phyloP scores from a whole-genome alignment of 2,113 vertebrate genomes.

The Pseudopipra pipra region DNA sequence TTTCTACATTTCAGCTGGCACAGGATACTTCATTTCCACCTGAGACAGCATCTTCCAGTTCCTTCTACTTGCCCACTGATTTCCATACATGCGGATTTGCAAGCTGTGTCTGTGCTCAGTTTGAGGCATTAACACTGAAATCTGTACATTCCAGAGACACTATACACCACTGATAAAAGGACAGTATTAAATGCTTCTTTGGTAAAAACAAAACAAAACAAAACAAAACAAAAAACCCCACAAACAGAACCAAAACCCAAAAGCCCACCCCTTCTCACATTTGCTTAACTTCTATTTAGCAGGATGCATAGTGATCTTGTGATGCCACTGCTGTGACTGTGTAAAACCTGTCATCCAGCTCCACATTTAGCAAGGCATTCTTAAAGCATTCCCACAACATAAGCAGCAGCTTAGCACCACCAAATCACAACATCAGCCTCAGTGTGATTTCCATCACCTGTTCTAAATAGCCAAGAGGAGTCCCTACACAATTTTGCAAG shows the following conservation, averaged over 20 bases:
- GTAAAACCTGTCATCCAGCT: background rate
- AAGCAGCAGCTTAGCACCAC: background rate
- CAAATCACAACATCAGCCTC: background rate
- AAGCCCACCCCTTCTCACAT: background rate
- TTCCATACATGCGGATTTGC: background rate
- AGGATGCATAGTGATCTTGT: background rate
- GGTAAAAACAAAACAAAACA: background rate
- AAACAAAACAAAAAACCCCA: background rate
- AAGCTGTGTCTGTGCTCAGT: background rate
- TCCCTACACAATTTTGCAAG: background rate
- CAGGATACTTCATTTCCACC: background rate
- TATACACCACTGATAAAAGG: background rate
- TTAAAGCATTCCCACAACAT: background rate
- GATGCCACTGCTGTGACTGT: background rate
- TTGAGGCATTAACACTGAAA: background rate
- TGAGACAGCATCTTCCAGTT: background rate
- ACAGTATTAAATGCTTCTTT: background rate
- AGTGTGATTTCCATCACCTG: background rate
- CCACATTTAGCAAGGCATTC: background rate
- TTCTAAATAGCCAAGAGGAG: background rate
- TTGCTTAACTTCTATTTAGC: background rate
- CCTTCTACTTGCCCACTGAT: background rate
- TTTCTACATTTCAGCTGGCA: background rate
- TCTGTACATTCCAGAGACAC: background rate
- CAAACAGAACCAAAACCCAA: background rate